Base-by-base conservation (phyloP, 2,113 vertebrate species). In the Lutjanus erythropterus region DNA sequence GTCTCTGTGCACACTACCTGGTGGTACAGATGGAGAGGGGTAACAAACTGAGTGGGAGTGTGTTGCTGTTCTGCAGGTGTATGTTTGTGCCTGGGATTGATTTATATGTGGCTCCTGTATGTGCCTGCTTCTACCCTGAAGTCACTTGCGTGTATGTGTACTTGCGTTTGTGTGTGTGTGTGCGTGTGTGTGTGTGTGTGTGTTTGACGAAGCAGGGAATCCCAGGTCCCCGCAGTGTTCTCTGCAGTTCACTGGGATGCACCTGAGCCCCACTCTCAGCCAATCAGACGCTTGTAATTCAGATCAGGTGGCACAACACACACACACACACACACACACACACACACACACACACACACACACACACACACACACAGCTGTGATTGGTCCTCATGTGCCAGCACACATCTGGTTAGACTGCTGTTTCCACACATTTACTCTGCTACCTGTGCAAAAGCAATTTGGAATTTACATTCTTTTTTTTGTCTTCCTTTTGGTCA, bases 201-300 rank as follows among this genome's bases (percentile, higher is more conserved):
- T 74, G 71, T 61, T 39, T 70, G 75, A 52, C 46, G 0, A 58
- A 75, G 72, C 49, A 79, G 84, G 88, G 87, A 90, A 88, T 86
- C 81, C 86, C 46, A 1, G 46, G 41, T 85, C 85, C 75, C 81
- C 60, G 83, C 5, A 0, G 85, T 86, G 60, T 74, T 87, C 62
- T 81, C 62, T 27, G 61, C 71, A 84, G 65, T 85, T 92, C 83
- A 82, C 31, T 78, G 42, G 58, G 80, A 90, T 76, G 88, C 92
- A 92, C 91, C 90, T 93, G 90, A 93, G 91, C 86, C 88, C 77
- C 67, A 33, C 60, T 71, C 39, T 75, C 49, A 73, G 50, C 86
- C 88, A 90, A 84, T 91, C 86, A 72, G 42, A 56, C 49, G 58
- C 75, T 89, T 81, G 60, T 60, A 77, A 90, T 89, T 89, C 86